phyloP scores from a whole-genome alignment of 2,797 vertebrate genomes.

The Tinamus major region DNA sequence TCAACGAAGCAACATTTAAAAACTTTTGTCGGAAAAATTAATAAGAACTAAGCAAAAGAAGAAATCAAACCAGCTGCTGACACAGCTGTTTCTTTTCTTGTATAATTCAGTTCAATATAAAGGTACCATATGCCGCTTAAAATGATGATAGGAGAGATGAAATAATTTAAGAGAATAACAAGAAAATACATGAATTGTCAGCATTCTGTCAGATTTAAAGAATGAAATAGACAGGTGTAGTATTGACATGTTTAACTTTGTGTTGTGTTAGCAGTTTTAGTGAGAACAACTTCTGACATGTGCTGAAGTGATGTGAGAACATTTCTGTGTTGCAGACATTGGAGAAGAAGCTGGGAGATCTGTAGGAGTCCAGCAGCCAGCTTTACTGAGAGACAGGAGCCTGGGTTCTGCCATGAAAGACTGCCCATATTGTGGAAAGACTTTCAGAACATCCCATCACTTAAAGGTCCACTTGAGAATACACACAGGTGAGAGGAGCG shows the following conservation, averaged over 20 bases:
- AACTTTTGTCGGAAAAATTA: constrained; percentile 82
- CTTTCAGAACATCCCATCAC: constrained; percentile 98
- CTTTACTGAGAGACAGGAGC: constrained; percentile 90
- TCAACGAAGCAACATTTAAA: constrained; percentile 66
- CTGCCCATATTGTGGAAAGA: constrained; percentile 98
- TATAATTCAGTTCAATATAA: constrained; percentile 91
- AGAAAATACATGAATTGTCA: constrained; percentile 93
- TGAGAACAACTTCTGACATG: constrained; percentile 85
- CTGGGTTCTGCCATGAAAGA: constrained; percentile 95
- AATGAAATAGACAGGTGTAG: constrained; percentile 86
- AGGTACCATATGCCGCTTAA: constrained; percentile 93
- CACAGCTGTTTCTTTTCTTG: constrained; percentile 89
- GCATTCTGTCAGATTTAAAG: constrained; percentile 92
- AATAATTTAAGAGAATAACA: constrained; percentile 89
- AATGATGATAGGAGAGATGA: constrained; percentile 90
- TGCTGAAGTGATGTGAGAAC: constrained; percentile 92
- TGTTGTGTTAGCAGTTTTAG: constrained; percentile 89
- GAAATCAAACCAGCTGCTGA: constrained; percentile 88
- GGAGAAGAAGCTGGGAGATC: constrained; percentile 94
- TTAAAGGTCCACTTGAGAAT: constrained; percentile 99
- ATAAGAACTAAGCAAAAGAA: constrained; percentile 88
- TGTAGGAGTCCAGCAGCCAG: constrained; percentile 86
- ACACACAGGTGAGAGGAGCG: constrained; percentile 92
- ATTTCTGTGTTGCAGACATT: constrained; percentile 89
- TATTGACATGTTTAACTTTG: constrained; percentile 92